Conservation (phyloP, 1,140 invertebrate genomes). For the Drosophila arizonae region DNA sequence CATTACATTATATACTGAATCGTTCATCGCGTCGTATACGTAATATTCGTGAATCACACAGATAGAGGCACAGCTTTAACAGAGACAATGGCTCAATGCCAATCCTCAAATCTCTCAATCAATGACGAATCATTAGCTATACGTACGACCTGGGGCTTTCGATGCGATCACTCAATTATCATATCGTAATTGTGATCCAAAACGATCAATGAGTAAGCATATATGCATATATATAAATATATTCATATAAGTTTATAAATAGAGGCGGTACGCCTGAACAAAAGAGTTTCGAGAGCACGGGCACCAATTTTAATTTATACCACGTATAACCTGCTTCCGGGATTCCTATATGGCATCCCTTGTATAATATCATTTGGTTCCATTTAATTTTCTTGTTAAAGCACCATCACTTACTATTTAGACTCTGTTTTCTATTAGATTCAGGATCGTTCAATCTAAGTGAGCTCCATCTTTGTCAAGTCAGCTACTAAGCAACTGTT, state of each 20-base stretch:
- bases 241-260: not conserved
- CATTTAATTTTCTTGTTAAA: no score
- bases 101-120: conserved; percentile 12
- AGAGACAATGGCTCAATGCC: conserved; percentile 4
- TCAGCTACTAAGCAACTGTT: no score
- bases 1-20: not conserved
- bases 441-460: no score
- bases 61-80: not conserved
- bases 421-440: no score
- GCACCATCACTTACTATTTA: no score
- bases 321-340: no score
- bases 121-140: conserved; percentile 16
- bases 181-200: conserved; percentile 17
- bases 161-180: conserved; percentile 10
- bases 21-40: conserved; percentile 28
- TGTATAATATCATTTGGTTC: no score
- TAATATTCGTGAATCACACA: conserved; percentile 40
- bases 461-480: no score
- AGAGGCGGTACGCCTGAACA: no score
- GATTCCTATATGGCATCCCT: no score
- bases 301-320: no score
- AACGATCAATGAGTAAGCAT: conserved; percentile 22
- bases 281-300: no score
- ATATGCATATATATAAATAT: not conserved
- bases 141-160: not conserved